These are phyloP conservation scores for Harpalus rubripes DNA, from an alignment of 2,888 invertebrate species.

Conservation along the genomic window DNA sequence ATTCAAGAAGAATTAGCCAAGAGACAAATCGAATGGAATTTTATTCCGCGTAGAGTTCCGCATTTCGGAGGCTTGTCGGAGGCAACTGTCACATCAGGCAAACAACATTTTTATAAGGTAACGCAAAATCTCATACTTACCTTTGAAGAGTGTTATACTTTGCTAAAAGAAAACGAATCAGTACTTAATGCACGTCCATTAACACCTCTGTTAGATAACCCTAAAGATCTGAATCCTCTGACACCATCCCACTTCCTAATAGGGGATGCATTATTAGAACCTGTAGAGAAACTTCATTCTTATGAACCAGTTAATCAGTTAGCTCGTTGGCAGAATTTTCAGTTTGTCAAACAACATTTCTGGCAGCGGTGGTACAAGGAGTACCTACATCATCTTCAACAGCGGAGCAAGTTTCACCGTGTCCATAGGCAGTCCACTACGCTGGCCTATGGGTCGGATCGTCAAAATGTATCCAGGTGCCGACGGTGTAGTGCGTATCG, in stretches of 20 bases:
- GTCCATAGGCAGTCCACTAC: no score
- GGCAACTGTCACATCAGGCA: slow-evolving; percentile 68
- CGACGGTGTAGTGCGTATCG: background rate
- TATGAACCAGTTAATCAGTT: background rate
- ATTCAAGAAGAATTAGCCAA: slow-evolving; percentile 37
- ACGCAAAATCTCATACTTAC: background rate
- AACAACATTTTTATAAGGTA: background rate
- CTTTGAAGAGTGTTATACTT: background rate
- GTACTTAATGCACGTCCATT: background rate
- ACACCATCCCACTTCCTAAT: slow-evolving; percentile 29
- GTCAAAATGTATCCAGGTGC: background rate
- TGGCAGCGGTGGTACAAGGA: slow-evolving; percentile 24
- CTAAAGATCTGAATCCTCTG: slow-evolving; percentile 26
- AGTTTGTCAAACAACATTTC: background rate
- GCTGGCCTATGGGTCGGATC: background rate
- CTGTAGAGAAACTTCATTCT: background rate
- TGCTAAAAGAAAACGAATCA: background rate
- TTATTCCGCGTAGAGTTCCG: slow-evolving; percentile 69
- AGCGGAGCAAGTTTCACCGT: no score
- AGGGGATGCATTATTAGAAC: background rate
- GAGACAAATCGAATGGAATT: slow-evolving; percentile 67
- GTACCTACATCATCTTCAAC: slow-evolving; percentile 5
- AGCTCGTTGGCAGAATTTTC: background rate
- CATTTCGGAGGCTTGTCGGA: slow-evolving; percentile 70
- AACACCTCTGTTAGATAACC: slow-evolving; percentile 49